phyloP scores from a whole-genome alignment of 2,113 vertebrate species.

The Tachuris rubrigastra region DNA sequence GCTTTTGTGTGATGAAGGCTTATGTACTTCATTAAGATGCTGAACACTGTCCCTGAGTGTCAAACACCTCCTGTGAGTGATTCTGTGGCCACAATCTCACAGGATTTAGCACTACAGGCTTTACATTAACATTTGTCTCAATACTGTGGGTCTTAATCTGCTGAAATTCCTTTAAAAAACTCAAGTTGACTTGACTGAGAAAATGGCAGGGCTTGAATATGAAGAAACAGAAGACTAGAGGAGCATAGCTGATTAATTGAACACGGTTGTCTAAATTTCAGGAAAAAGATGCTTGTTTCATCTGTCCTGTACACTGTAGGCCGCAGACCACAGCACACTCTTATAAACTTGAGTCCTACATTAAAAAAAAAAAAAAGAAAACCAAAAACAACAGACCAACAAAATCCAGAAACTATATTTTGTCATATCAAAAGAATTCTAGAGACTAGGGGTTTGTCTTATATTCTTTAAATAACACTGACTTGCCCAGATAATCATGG shows the following conservation, averaged over 20 bases:
- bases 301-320: background rate
- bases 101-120: background rate
- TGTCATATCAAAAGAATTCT: background rate
- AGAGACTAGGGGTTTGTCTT: background rate
- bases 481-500: background rate
- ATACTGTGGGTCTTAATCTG: background rate
- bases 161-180: conserved; percentile 31
- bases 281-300: background rate
- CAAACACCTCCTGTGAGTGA: conserved; percentile 24
- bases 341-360: background rate
- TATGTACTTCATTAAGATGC: conserved; percentile 54
- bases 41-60: background rate
- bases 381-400: too few species aligned
- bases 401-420: background rate
- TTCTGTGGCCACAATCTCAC: background rate
- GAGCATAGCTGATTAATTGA: background rate
- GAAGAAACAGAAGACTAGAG: background rate
- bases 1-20: conserved; percentile 33
- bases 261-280: background rate
- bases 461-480: accelerated
- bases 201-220: background rate
- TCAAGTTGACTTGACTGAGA: background rate
- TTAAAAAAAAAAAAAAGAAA: background rate
- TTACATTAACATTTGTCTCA: conserved; percentile 9
- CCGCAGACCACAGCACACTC: background rate